Evolutionary conservation across 1,140 invertebrate genomes (phyloP).

Genomic region (Drosophila kepulauana): DNA sequence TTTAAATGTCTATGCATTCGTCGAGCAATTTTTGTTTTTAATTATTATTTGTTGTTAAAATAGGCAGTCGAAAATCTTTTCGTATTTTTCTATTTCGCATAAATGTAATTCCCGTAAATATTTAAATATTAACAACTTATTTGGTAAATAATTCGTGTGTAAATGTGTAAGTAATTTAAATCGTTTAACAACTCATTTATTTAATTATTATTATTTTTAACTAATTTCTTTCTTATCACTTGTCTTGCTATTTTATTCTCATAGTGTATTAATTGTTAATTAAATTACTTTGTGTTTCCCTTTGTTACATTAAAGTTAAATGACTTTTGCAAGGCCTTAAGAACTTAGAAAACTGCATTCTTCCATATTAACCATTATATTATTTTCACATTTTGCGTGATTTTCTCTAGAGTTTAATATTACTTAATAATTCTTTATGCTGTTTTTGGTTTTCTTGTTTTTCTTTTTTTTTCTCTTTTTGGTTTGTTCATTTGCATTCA

Average conservation of each 20-base stretch:
- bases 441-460: conserved; percentile 3
- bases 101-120: conserved; percentile 47
- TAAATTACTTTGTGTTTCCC: conserved; percentile 81
- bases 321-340: conserved; percentile 67
- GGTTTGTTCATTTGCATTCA: conserved; percentile 5
- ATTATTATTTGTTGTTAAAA: conserved; percentile 55
- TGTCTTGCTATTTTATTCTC: conserved; percentile 56
- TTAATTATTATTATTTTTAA: conserved; percentile 12
- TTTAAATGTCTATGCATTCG: conserved; percentile 65
- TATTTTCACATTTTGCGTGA: conserved; percentile 28
- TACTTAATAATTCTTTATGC: conserved; percentile 31
- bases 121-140: conserved; percentile 71
- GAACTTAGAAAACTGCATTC: conserved; percentile 55
- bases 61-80: conserved; percentile 81
- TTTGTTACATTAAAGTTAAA: conserved; percentile 75
- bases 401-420: conserved; percentile 52
- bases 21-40: conserved; percentile 61
- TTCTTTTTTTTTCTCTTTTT: background rate
- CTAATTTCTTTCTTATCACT: conserved; percentile 66
- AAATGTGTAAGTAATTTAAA: conserved; percentile 24
- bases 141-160: conserved; percentile 46
- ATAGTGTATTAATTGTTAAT: conserved; percentile 61
- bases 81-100: conserved; percentile 56
- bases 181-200: conserved; percentile 63
- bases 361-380: conserved; percentile 11